Percentiles rank a stretch among this genome's conserved stretches.
Evolutionary conservation across 1,140 invertebrate species (phyloP).

Genomic region (Contarinia nasturtii): DNA sequence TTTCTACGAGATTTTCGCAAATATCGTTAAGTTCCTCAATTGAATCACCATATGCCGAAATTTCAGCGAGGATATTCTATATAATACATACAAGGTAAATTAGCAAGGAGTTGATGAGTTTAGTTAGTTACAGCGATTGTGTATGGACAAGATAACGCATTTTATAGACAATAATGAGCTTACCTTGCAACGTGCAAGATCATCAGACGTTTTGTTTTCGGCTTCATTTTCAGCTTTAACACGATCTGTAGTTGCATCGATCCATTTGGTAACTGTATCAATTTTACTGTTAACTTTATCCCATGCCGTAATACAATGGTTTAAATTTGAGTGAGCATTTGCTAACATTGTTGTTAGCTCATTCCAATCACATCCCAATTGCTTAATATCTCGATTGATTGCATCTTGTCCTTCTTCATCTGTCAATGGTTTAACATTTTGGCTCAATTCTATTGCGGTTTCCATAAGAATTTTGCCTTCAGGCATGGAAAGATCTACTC

Average conservation of each 20-base stretch:
- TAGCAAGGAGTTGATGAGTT: conserved; percentile 2
- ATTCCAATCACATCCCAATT: conserved; percentile 74
- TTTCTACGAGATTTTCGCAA: conserved; percentile 70
- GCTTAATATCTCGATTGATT: conserved; percentile 66
- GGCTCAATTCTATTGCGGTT: conserved; percentile 53
- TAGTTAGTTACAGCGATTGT: conserved; percentile 7
- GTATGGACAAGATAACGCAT: not conserved
- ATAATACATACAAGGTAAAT: conserved; percentile 7
- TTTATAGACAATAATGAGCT: conserved; percentile 13
- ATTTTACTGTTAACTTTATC: conserved; percentile 61
- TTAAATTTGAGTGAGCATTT: conserved; percentile 56
- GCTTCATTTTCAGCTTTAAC: conserved; percentile 42
- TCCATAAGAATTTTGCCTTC: conserved; percentile 53
- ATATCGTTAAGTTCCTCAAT: conserved; percentile 71
- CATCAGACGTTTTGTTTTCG: conserved; percentile 63
- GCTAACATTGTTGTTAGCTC: conserved; percentile 59
- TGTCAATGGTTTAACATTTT: conserved; percentile 60
- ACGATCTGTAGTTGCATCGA: conserved; percentile 49
- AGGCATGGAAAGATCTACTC: conserved; percentile 42
- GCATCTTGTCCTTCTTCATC: conserved; percentile 69
- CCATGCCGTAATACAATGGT: conserved; percentile 70
- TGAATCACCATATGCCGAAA: conserved; percentile 50
- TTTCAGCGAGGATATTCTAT: conserved; percentile 49
- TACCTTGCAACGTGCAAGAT: conserved; percentile 55
- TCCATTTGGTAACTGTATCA: conserved; percentile 58